A percentile compares a stretch with the other conserved stretches of the same genome.
Evolutionary conservation across 2,113 vertebrate genomes (phyloP).

Genomic region (Zosterops japonicus): DNA sequence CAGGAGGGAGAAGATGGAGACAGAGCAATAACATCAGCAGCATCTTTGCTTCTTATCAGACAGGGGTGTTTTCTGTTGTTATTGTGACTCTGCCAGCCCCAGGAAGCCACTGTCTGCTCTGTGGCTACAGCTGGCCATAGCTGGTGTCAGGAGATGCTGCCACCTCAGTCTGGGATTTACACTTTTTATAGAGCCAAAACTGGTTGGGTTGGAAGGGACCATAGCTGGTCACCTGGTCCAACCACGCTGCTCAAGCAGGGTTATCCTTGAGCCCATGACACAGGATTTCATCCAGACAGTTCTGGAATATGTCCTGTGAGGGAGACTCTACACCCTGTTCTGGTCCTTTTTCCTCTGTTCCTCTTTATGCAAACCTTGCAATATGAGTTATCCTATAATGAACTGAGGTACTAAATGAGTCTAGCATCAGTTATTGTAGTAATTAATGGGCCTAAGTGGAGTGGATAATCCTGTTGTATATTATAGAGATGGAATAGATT

Average conservation of each 20-base stretch:
- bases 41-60: neutral
- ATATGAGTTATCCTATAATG: neutral
- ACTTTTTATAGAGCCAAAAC: neutral
- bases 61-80: neutral
- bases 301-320: neutral
- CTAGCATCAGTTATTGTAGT: neutral
- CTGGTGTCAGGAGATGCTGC: neutral
- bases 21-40: neutral
- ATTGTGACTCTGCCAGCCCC: neutral
- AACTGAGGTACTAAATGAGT: neutral
- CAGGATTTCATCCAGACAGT: neutral
- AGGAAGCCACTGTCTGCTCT: neutral
- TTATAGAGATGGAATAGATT: neutral
- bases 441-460: neutral
- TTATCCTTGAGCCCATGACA: neutral
- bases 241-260: neutral
- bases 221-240: neutral
- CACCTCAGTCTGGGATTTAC: neutral
- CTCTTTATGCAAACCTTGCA: neutral
- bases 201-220: neutral
- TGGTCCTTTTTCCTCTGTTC: neutral
- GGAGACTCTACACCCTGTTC: neutral
- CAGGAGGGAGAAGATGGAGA: neutral
- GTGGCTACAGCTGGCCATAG: neutral
- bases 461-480: neutral